Evolutionary conservation across 2,888 invertebrate species (phyloP).

Genomic region (Muscina levida): DNA sequence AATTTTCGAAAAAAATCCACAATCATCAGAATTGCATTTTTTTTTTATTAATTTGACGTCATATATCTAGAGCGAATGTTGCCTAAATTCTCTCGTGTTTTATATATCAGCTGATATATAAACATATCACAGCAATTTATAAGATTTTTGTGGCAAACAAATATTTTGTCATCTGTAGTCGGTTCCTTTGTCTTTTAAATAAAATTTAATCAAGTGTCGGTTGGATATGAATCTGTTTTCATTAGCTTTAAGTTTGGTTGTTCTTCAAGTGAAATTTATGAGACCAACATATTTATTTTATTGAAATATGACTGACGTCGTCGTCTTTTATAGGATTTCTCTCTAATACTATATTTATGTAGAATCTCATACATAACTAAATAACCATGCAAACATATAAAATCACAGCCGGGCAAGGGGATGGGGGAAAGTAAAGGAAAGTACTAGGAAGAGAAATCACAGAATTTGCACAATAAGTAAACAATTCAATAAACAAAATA

Average conservation of each 20-base stretch:
- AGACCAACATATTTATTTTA: constrained; percentile 44
- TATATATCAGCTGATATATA: no score
- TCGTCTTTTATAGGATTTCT: constrained; percentile 41
- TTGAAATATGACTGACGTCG: constrained; percentile 54
- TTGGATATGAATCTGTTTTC: neutral
- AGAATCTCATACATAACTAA: no score
- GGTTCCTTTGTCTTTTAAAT: neutral
- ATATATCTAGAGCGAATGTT: no score
- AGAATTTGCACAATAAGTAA: constrained; percentile 51
- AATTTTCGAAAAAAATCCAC: no score
- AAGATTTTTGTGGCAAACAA: neutral
- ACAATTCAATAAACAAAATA: constrained; percentile 38
- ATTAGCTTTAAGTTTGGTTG: neutral
- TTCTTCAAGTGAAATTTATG: constrained; percentile 22
- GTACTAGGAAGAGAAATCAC: neutral
- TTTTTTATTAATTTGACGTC: no score
- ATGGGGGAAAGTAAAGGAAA: neutral
- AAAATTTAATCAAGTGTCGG: neutral
- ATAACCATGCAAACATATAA: no score
- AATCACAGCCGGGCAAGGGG: no score
- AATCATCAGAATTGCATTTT: no score
- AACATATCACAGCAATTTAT: no score
- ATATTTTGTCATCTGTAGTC: neutral
- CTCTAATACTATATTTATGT: neutral
- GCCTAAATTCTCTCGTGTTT: no score